phyloP scores from a whole-genome alignment of 2,113 vertebrate genomes.

The Bungarus multicinctus region DNA sequence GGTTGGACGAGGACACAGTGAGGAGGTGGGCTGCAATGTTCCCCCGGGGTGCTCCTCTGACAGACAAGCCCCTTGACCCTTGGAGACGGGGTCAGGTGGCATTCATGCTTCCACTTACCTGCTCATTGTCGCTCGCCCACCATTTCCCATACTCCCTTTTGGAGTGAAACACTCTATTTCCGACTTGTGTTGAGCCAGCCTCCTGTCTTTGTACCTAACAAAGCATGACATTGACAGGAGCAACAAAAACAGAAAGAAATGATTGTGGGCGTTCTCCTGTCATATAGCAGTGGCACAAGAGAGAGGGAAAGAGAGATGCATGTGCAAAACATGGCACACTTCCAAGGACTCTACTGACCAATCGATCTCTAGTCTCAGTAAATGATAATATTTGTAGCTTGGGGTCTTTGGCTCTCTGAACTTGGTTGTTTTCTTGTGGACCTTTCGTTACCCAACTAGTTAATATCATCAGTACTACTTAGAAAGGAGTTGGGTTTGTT shows the following conservation, averaged over 20 bases:
- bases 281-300: slow-evolving; percentile 45
- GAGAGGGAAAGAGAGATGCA: slow-evolving; percentile 33
- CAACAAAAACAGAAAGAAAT: slow-evolving; percentile 74
- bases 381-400: background rate
- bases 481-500: background rate
- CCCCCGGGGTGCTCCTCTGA: slow-evolving; percentile 57
- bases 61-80: slow-evolving; percentile 52
- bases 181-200: slow-evolving; percentile 79
- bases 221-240: slow-evolving; percentile 79
- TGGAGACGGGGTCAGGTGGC: background rate
- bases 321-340: slow-evolving; percentile 21
- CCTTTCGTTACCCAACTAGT: background rate
- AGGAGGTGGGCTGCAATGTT: slow-evolving; percentile 51
- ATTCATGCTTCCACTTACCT: slow-evolving; percentile 73
- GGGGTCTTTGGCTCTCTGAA: background rate
- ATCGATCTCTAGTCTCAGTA: background rate
- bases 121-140: slow-evolving; percentile 81
- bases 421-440: background rate
- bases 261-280: slow-evolving; percentile 62
- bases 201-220: slow-evolving; percentile 83
- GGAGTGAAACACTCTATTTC: slow-evolving; percentile 84
- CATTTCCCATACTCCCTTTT: slow-evolving; percentile 83
- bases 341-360: background rate
- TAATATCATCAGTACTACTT: background rate
- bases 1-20: slow-evolving; percentile 52